phyloP scores from a whole-genome alignment of 2,888 invertebrate species.

The Philereme vetulata region DNA sequence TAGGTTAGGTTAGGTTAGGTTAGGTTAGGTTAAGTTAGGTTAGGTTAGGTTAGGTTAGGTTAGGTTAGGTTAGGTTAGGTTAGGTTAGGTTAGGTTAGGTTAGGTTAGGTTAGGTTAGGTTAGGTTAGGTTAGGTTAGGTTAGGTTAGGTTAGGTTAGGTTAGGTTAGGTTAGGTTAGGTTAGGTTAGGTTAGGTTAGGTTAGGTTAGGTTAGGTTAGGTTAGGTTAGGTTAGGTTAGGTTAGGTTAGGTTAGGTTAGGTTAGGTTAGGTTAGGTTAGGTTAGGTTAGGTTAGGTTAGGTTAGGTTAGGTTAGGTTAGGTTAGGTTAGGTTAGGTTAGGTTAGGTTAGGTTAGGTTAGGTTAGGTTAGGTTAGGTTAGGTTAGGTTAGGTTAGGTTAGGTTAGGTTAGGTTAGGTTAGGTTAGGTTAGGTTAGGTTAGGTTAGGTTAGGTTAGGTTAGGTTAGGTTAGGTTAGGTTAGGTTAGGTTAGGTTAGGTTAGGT shows the following conservation, averaged over 20 bases:
- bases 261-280: conserved; percentile 22
- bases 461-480: conserved; percentile 22
- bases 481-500: conserved; percentile 22
- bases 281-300: conserved; percentile 22
- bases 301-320: conserved; percentile 22
- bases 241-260: conserved; percentile 22
- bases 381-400: conserved; percentile 22
- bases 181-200: conserved; percentile 22
- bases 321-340: conserved; percentile 22
- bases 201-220: conserved; percentile 22
- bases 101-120: conserved; percentile 22
- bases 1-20: conserved; percentile 22
- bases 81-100: conserved; percentile 22
- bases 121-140: conserved; percentile 22
- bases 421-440: conserved; percentile 22
- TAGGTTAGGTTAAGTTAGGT: conserved; percentile 22
- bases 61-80: conserved; percentile 22
- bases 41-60: conserved; percentile 22
- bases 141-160: conserved; percentile 22
- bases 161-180: conserved; percentile 22
- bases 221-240: conserved; percentile 22
- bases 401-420: conserved; percentile 22
- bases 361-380: conserved; percentile 22
- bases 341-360: conserved; percentile 22
- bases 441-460: conserved; percentile 22